These are phyloP conservation scores for Gallinago paraguaiae DNA, from an alignment of 2,113 vertebrate genomes.

Conservation along the genomic window DNA sequence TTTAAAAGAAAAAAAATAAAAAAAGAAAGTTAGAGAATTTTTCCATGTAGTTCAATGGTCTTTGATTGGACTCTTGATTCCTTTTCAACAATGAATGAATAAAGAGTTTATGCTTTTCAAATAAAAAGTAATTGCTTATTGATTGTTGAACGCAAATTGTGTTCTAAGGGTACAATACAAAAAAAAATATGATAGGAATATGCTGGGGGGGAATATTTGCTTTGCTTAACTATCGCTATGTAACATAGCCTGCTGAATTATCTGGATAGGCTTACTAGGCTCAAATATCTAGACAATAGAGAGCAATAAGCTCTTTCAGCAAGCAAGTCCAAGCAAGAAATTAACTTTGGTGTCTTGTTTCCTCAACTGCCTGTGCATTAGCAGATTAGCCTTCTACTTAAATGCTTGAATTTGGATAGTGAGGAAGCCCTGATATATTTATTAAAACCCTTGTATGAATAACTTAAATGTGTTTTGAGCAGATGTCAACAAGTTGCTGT, in stretches of 20 bases:
- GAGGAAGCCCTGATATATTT: neutral
- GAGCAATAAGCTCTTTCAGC: neutral
- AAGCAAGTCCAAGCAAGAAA: neutral
- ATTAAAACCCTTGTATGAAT: neutral
- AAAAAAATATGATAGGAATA: neutral
- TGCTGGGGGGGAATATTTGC: neutral
- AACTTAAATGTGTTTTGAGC: neutral
- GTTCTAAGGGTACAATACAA: neutral
- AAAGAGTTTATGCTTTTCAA: neutral
- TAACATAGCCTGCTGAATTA: neutral
- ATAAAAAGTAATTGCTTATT: constrained; percentile 38
- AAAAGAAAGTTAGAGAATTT: neutral
- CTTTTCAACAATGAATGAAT: neutral
- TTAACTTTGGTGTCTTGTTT: neutral
- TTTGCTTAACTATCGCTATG: neutral
- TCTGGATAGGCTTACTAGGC: neutral
- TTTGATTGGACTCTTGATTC: neutral
- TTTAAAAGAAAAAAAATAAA: neutral
- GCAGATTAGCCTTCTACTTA: neutral
- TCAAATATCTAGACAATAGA: neutral
- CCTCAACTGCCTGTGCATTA: neutral
- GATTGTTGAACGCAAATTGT: constrained; percentile 4
- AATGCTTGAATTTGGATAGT: neutral
- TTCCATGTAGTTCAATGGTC: neutral
- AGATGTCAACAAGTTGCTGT: no score